phyloP scores from a whole-genome alignment of 2,113 vertebrate species.

The Petrocephalus zakoni region DNA sequence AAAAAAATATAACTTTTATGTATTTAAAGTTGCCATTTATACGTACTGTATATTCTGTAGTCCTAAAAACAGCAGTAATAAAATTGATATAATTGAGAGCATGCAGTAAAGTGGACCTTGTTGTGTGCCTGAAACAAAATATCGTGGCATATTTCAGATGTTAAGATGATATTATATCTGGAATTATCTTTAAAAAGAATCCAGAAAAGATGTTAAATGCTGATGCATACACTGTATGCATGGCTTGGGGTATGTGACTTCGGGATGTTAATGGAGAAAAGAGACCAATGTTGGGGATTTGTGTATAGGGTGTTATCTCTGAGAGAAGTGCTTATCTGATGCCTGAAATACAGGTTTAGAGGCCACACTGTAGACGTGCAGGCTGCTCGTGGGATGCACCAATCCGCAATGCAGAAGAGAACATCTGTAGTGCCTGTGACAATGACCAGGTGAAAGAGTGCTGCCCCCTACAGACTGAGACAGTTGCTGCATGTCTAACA shows the following conservation, averaged over 20 bases:
- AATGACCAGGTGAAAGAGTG: neutral
- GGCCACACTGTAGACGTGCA: neutral
- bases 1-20: neutral
- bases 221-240: too few relatives aligned
- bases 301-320: constrained; percentile 27
- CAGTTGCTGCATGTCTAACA: neutral
- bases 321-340: constrained; percentile 1
- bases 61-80: neutral
- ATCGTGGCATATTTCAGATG: neutral
- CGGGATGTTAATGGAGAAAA: neutral
- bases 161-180: neutral
- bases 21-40: neutral
- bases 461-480: neutral
- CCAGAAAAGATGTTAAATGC: neutral
- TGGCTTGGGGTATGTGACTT: neutral
- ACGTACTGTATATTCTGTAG: neutral
- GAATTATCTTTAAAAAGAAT: neutral
- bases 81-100: neutral
- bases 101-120: neutral
- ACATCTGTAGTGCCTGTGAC: neutral
- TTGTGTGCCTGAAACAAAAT: neutral
- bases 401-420: constrained; percentile 7
- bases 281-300: too few relatives aligned
- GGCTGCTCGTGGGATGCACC: constrained; percentile 17
- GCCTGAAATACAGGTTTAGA: constrained; percentile 25